Conservation (phyloP, 2,797 vertebrate species). For the Macroramphosus scolopax region DNA sequence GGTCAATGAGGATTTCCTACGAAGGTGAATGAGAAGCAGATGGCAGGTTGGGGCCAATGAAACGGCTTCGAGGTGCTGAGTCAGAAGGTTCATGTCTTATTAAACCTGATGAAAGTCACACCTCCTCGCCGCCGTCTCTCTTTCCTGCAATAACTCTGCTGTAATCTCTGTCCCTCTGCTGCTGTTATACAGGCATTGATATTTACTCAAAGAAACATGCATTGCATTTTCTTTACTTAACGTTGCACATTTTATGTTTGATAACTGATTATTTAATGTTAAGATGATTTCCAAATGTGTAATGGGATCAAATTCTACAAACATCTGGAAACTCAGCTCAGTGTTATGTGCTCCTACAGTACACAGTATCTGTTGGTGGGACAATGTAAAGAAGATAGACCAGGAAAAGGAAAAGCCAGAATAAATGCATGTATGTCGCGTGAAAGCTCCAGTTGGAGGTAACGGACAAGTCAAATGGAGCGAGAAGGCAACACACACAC, state of each 20-base stretch:
- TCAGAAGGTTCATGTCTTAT: slow-evolving; percentile 54
- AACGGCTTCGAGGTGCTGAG: slow-evolving; percentile 50
- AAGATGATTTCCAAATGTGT: too few relatives aligned
- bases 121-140: slow-evolving; percentile 18
- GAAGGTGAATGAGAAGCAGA: slow-evolving; percentile 67
- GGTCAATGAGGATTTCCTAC: slow-evolving; percentile 59
- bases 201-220: too few relatives aligned
- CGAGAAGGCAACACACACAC: slow-evolving; percentile 15
- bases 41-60: slow-evolving; percentile 52
- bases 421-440: slow-evolving; percentile 26
- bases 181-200: too few relatives aligned
- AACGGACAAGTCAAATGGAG: slow-evolving; percentile 53
- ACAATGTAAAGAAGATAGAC: too few relatives aligned
- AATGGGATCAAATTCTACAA: too few relatives aligned
- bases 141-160: slow-evolving; percentile 23
- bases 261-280: too few relatives aligned
- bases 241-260: too few relatives aligned
- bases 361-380: too few relatives aligned
- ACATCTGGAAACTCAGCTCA: too few relatives aligned
- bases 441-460: slow-evolving; percentile 41
- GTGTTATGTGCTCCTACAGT: too few relatives aligned
- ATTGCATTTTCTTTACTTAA: too few relatives aligned
- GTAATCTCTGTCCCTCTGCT: not conserved
- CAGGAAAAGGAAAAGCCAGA: slow-evolving; percentile 27
- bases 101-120: slow-evolving; percentile 58